Evolutionary conservation across 2,888 invertebrate species (phyloP), one percentile per base, ranked within the genome.

Genomic region (Microctonus aethiopoides): DNA sequence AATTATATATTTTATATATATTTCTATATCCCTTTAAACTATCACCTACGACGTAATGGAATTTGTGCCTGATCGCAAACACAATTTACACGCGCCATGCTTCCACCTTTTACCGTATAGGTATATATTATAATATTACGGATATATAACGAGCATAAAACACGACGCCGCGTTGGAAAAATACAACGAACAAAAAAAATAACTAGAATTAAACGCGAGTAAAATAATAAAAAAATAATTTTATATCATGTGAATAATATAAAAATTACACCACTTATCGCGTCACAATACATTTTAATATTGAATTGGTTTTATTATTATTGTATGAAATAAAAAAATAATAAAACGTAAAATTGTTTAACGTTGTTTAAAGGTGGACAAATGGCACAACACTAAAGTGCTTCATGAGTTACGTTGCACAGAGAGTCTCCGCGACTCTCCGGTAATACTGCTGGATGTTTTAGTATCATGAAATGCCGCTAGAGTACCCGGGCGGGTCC

Each of bases 401-500:
- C 46, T 20, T 54, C 68, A 70, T 70, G 71, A 75, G 68, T 66
- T 34, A 67, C 59, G 67, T 74, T 71, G 63, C 71, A 70, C 74
- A 72, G 69, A 72, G 69, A 70, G 70, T 70, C 74, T n/a, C n/a
- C n/a, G n/a, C n/a, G n/a, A n/a, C n/a, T n/a, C n/a, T 71, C 69
- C 72, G 70, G 68, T 59, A 76, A 69, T 72, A 77, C 75, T 75
- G 75, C 41, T 67, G 41, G 60, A 24, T 32, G n/a, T 2, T 68
- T 73, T 81, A 77, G 76, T 81, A 57, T 75, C 66, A 66, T 71
- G 74, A 76, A 75, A 71, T 74, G 73, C 79, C 82, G 73, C 76
- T 67, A 82, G 81, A 75, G 79, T 60, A 77, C 79, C 72, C 77
- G 67, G 77, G 75, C 76, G 76, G 77, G 72, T 77, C 77, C 77